Conservation (phyloP, 2,797 vertebrate genomes). For the Acanthurus leucopareius region DNA sequence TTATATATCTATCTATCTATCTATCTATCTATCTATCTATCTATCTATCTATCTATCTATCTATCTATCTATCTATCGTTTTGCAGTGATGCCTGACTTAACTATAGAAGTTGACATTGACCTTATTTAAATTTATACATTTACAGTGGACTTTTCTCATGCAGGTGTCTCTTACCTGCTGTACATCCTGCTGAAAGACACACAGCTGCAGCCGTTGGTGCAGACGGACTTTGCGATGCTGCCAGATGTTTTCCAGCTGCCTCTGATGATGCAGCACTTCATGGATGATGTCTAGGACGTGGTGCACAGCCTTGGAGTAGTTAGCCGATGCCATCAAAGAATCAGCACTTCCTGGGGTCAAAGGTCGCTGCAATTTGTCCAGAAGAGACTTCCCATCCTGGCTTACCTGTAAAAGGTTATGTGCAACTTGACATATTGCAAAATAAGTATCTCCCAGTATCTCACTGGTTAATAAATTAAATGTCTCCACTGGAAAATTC, state of each 20-base stretch:
- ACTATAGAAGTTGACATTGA: no score
- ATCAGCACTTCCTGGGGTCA: conserved; percentile 95
- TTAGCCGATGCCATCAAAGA: conserved; percentile 95
- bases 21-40: no score
- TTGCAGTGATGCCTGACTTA: no score
- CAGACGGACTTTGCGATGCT: conserved; percentile 97
- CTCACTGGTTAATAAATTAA: not conserved
- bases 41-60: no score
- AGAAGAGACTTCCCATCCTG: conserved; percentile 97
- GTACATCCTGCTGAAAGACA: conserved; percentile 98
- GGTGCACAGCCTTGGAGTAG: conserved; percentile 98
- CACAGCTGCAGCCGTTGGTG: conserved; percentile 98
- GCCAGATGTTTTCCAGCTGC: conserved; percentile 98
- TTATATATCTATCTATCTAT: not conserved
- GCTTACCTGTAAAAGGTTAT: conserved; percentile 88
- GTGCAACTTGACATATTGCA: not conserved
- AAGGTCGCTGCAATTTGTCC: conserved; percentile 96
- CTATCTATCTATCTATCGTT: no score
- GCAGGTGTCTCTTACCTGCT: conserved; percentile 87
- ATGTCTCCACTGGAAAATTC: not conserved
- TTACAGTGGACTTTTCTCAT: no score
- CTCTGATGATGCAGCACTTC: conserved; percentile 98
- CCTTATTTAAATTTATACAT: no score
- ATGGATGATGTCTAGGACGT: conserved; percentile 96
- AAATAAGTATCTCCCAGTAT: not conserved